Percentiles rank a stretch among this genome's conserved stretches.
These are phyloP conservation scores for Catalaphyllia jardinei DNA, from an alignment of 64 coral and sea anemone genomes.

Conservation along the genomic window DNA sequence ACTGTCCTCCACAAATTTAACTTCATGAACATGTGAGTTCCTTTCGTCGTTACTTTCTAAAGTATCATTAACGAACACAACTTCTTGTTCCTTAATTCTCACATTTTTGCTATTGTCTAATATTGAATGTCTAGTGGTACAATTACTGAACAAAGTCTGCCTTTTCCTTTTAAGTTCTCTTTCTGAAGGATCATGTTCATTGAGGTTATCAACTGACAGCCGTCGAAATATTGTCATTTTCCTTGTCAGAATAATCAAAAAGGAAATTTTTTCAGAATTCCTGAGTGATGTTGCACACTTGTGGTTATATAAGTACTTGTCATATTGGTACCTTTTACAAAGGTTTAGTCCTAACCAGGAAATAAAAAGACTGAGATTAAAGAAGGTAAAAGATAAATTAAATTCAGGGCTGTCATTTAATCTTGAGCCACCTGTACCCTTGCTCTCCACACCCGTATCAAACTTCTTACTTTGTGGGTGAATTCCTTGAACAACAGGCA, in stretches of 20 bases:
- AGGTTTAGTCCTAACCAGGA: not conserved
- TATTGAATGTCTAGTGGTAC: not conserved
- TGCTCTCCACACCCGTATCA: too few species aligned
- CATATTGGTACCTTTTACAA: not conserved
- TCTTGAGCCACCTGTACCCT: too few species aligned
- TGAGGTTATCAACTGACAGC: not conserved
- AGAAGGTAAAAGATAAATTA: not conserved
- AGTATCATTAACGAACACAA: constrained; percentile 18
- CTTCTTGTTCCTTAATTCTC: not conserved
- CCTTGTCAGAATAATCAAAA: not conserved
- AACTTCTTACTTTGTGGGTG: too few species aligned
- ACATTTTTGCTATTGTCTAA: not conserved
- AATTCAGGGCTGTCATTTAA: too few species aligned
- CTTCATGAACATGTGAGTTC: not conserved
- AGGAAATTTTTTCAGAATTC: not conserved
- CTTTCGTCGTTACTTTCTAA: constrained; percentile 7
- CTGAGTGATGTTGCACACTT: not conserved
- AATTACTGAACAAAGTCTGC: constrained; percentile 1
- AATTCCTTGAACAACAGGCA: too few species aligned
- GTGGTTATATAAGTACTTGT: not conserved
- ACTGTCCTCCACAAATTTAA: not conserved
- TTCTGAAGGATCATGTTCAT: too few species aligned
- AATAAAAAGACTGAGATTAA: too few species aligned
- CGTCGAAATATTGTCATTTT: not conserved
- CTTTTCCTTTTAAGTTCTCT: constrained; percentile 5